A percentile compares a stretch with the other conserved stretches of the same genome.
Evolutionary conservation across 2,888 invertebrate species (phyloP).

Genomic region (Linnaemya vulpina): DNA sequence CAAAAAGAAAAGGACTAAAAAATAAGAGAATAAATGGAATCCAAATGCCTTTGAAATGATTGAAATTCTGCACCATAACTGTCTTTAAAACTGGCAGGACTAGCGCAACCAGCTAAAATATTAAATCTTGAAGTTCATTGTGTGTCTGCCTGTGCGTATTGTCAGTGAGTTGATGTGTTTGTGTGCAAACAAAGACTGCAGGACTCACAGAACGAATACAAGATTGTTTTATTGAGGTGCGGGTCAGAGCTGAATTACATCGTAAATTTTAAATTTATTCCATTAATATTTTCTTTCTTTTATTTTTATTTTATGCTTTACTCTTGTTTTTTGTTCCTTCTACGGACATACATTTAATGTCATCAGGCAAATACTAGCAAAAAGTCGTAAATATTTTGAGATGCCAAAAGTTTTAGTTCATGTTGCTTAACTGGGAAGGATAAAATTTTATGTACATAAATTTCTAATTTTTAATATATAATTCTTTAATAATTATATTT

Average conservation of each 20-base stretch:
- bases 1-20: constrained; percentile 36
- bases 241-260: constrained; percentile 42
- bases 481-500: constrained; percentile 21
- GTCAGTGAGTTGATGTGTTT: neutral
- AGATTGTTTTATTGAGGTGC: constrained; percentile 42
- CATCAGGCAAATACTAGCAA: constrained; percentile 40
- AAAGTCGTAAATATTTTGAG: constrained; percentile 57
- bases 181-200: neutral
- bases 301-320: constrained; percentile 34
- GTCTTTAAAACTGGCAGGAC: constrained; percentile 45
- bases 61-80: constrained; percentile 67
- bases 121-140: neutral
- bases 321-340: neutral
- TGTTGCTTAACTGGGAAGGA: neutral
- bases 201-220: neutral
- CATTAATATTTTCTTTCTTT: constrained; percentile 16
- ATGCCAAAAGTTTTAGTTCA: constrained; percentile 18
- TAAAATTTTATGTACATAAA: no score
- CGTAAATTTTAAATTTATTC: constrained; percentile 65
- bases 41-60: constrained; percentile 54
- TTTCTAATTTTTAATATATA: constrained; percentile 13
- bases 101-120: constrained; percentile 17
- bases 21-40: neutral
- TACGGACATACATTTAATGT: constrained; percentile 59
- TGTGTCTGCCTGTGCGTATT: neutral